Conservation (phyloP, 2,797 vertebrate genomes). For the Alca torda region DNA sequence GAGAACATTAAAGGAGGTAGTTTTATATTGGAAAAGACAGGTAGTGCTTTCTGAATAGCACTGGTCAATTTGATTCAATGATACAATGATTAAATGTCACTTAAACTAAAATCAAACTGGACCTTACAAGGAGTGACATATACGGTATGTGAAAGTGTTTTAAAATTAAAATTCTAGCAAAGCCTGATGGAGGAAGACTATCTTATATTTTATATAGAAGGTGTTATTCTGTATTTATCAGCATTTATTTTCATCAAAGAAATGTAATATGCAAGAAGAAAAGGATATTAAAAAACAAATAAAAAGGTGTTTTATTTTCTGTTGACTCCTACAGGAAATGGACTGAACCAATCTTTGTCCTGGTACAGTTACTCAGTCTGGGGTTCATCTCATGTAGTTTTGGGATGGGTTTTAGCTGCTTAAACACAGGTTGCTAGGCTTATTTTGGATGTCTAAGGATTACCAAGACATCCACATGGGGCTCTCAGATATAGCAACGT, state of each 20-base stretch:
- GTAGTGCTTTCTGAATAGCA: background rate
- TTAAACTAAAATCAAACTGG: slow-evolving; percentile 21
- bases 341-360: background rate
- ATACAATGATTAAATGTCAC: background rate
- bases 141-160: background rate
- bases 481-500: accelerated
- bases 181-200: background rate
- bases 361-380: background rate
- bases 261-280: background rate
- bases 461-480: background rate
- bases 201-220: background rate
- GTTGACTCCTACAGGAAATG: background rate
- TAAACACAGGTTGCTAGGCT: background rate
- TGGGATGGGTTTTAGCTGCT: background rate
- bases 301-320: accelerated
- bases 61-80: background rate
- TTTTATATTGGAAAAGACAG: slow-evolving; percentile 14
- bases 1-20: background rate
- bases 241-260: background rate
- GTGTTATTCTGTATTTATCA: background rate
- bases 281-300: background rate
- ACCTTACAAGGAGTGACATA: background rate
- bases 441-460: background rate
- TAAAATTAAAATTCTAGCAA: background rate
- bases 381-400: background rate